Evolutionary conservation across 1,140 invertebrate species (phyloP).

Genomic region (Dinothrombium tinctorium): DNA sequence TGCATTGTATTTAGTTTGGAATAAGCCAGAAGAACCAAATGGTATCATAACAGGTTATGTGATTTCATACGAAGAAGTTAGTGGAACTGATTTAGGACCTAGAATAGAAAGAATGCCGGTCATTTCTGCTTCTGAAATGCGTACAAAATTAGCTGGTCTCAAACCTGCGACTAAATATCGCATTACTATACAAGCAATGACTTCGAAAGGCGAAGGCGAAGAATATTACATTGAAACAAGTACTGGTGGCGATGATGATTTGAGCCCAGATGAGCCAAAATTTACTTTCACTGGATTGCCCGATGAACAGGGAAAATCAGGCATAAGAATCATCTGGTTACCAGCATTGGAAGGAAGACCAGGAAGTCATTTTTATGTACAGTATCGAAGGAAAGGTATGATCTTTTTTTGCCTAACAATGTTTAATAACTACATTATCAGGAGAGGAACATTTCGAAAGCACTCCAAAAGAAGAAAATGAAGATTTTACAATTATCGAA

Average conservation of each 20-base stretch:
- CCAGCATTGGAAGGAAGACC: slow-evolving; percentile 35
- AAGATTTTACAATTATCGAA: slow-evolving; percentile 35
- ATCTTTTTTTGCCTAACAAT: slow-evolving; percentile 3
- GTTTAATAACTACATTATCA: slow-evolving; percentile 16
- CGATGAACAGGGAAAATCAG: slow-evolving; percentile 43
- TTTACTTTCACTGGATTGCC: slow-evolving; percentile 42
- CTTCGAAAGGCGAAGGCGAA: slow-evolving; percentile 50
- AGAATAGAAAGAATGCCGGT: slow-evolving; percentile 48
- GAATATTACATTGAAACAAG: slow-evolving; percentile 17
- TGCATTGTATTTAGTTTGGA: slow-evolving; percentile 67
- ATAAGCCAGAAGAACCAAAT: slow-evolving; percentile 72
- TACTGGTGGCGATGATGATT: slow-evolving; percentile 13
- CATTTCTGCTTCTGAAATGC: slow-evolving; percentile 40
- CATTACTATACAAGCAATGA: slow-evolving; percentile 51
- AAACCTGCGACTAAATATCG: slow-evolving; percentile 66
- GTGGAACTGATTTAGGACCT: slow-evolving; percentile 27
- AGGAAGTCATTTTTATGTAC: slow-evolving; percentile 65
- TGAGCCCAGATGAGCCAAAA: slow-evolving; percentile 39
- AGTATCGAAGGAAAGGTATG: slow-evolving; percentile 35
- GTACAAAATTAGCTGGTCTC: slow-evolving; percentile 58
- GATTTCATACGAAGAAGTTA: slow-evolving; percentile 53
- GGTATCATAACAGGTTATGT: slow-evolving; percentile 75
- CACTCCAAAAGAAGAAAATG: slow-evolving; percentile 38
- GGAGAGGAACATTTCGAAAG: slow-evolving; percentile 30
- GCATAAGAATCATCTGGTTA: slow-evolving; percentile 54